Evolutionary conservation across 2,888 invertebrate species (phyloP).

Genomic region (Limnephilus rhombicus): DNA sequence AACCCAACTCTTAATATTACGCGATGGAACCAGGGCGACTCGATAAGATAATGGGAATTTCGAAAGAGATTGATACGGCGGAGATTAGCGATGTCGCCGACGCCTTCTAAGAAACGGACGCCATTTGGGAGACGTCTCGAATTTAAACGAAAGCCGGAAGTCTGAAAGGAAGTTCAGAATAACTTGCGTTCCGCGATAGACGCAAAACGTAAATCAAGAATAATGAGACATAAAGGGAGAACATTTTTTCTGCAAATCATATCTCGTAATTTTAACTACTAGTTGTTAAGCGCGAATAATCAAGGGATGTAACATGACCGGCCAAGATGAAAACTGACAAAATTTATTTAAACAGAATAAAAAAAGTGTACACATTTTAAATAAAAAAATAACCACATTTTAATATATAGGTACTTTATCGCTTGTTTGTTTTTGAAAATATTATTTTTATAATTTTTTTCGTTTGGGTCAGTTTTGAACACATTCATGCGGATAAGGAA

Average conservation of each 20-base stretch:
- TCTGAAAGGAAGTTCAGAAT: neutral
- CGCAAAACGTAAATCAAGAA: neutral
- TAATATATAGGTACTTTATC: too few relatives aligned
- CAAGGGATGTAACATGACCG: too few relatives aligned
- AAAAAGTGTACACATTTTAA: neutral
- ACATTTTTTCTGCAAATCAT: neutral
- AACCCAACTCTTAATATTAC: neutral
- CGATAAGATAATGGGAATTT: constrained; percentile 9
- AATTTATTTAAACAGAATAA: neutral
- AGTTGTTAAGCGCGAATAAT: too few relatives aligned
- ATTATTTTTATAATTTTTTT: too few relatives aligned
- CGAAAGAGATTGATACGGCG: constrained; percentile 19
- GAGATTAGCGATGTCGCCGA: neutral
- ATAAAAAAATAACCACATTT: too few relatives aligned
- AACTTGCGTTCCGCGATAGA: neutral
- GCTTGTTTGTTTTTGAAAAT: too few relatives aligned
- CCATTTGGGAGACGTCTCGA: neutral
- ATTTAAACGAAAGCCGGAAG: neutral
- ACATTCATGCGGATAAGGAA: too few relatives aligned
- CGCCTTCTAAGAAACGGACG: neutral
- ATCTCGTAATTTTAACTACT: neutral
- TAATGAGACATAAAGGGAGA: neutral
- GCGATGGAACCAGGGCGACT: neutral
- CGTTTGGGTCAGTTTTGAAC: too few relatives aligned
- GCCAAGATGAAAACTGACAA: too few relatives aligned